Percentiles rank a stretch among this genome's conserved stretches.
phyloP scores from a whole-genome alignment of 2,797 vertebrate species.

The Spatula clypeata region DNA sequence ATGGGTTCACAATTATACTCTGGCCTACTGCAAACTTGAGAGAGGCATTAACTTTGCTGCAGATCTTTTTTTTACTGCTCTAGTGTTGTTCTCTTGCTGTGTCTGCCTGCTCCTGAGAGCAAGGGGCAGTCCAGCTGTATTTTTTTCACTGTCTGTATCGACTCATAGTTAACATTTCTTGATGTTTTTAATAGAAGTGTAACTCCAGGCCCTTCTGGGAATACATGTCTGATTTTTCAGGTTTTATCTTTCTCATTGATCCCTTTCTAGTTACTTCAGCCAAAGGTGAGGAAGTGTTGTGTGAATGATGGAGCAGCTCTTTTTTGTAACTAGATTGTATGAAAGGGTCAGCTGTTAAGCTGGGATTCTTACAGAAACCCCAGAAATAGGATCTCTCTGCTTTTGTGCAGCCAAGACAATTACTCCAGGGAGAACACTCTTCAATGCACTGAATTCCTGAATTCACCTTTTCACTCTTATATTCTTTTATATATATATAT shows the following conservation, averaged over 20 bases:
- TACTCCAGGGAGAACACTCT: not conserved
- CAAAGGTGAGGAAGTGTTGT: slow-evolving; percentile 20
- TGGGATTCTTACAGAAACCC: slow-evolving; percentile 39
- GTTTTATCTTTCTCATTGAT: slow-evolving; percentile 54
- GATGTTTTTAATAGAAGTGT: slow-evolving; percentile 27
- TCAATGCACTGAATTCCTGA: not conserved
- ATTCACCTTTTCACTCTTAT: not conserved
- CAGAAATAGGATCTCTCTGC: slow-evolving; percentile 32
- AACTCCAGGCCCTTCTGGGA: slow-evolving; percentile 4
- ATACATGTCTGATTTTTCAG: slow-evolving; percentile 10
- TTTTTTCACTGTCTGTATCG: not conserved
- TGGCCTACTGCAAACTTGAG: not conserved
- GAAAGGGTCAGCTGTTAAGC: slow-evolving; percentile 34
- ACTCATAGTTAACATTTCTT: not conserved
- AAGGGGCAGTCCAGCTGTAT: not conserved
- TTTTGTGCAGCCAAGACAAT: slow-evolving; percentile 53
- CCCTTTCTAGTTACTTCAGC: slow-evolving; percentile 30
- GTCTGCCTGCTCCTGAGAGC: not conserved
- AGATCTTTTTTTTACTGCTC: not conserved
- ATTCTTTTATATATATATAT: not conserved
- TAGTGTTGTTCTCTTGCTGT: not conserved
- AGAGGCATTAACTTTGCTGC: not conserved
- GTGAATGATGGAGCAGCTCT: slow-evolving; percentile 11
- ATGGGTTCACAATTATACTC: not conserved
- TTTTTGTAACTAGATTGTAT: slow-evolving; percentile 1